A percentile compares a stretch with the other conserved stretches of the same genome.
phyloP scores from a whole-genome alignment of 1,140 invertebrate genomes.

The Pseudomyrmex pallidus region DNA sequence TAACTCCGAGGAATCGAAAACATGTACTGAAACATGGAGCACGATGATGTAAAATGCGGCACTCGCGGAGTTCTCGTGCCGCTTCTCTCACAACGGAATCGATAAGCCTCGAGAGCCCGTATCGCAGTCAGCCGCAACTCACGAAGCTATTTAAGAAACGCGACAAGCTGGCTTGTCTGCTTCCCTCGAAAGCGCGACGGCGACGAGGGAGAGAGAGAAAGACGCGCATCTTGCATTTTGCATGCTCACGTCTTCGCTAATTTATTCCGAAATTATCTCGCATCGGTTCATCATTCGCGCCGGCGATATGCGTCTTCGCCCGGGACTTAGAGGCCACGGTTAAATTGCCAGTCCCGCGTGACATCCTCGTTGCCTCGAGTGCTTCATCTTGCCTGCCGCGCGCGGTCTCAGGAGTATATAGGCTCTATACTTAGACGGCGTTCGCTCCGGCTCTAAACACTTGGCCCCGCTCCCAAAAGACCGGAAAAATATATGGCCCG shows the following conservation, averaged over 20 bases:
- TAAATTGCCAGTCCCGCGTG: slow-evolving; percentile 55
- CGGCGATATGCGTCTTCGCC: slow-evolving; percentile 39
- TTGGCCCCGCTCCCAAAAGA: slow-evolving; percentile 77
- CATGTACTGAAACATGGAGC: background rate
- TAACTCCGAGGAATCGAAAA: background rate
- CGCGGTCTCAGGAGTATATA: slow-evolving; percentile 3
- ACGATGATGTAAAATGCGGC: background rate
- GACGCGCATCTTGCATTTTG: slow-evolving; percentile 43
- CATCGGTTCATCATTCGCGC: slow-evolving; percentile 58
- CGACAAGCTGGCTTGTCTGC: slow-evolving; percentile 38
- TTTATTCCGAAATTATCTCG: slow-evolving; percentile 60
- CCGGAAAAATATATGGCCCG: slow-evolving; percentile 76
- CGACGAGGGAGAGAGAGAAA: too few relatives aligned
- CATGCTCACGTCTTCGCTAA: slow-evolving; percentile 53
- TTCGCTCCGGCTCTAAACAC: slow-evolving; percentile 66
- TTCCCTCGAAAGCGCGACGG: slow-evolving; percentile 34
- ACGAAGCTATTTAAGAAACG: slow-evolving; percentile 52
- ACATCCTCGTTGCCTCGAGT: slow-evolving; percentile 49
- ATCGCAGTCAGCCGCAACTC: slow-evolving; percentile 37
- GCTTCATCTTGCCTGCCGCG: slow-evolving; percentile 49
- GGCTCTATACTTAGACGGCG: slow-evolving; percentile 76
- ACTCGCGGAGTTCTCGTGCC: background rate
- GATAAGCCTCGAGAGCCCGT: slow-evolving; percentile 36
- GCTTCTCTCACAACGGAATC: slow-evolving; percentile 14
- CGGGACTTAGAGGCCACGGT: slow-evolving; percentile 45